Base-by-base conservation (phyloP, 2,797 vertebrate species). In the Falco biarmicus region DNA sequence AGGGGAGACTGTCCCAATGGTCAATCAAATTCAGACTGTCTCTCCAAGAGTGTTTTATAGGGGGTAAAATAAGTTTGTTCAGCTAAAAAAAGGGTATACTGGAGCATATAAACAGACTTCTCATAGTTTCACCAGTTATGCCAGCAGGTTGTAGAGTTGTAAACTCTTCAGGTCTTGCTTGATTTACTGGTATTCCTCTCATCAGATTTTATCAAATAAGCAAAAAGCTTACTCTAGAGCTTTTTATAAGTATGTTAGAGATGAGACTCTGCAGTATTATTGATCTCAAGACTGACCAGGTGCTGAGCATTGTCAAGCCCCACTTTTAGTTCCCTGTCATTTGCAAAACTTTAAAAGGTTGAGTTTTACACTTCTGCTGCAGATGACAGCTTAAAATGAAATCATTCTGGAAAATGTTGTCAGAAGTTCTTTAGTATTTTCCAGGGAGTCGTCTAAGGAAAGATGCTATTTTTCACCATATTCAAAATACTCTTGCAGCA, bases 111-210 rank as follows among this genome's bases (percentile, higher is more conserved):
- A 53, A 80, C 59, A 34, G 15, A 21, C 45, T 64, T 50, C 39
- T 25, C 0, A 4, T 10, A 12, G 28, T 32, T 41, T 37, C 43
- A 15, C 15, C 3, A 1, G 21, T 57, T 45, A 22, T 0, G 1
- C 15, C 75, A 66, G 32, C 8, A 15, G 15, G 28, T 54, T 21
- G 64, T 34, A 47, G 43, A 37, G 56, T 32, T 18, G 3, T 32
- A 51, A 51, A 37, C 37, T 64, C 50, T 15, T 54, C 13, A 1
- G 26, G 41, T 43, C 79, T 63, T 39, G 71, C 47, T 69, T 69
- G 8, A 2, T 83, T 83, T 34, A 8, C 71, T 22, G 39, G 39
- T 41, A 41, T 32, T 68, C 48, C 31, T 59, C 22, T 43, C 3
- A 0, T 34, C 56, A 48, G 34, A 8, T 39, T 88, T 76, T 73